Percentiles rank a stretch among this genome's conserved stretches.
phyloP scores from a whole-genome alignment of 2,113 vertebrate species.

The Machaerirhynchus nigripectus region DNA sequence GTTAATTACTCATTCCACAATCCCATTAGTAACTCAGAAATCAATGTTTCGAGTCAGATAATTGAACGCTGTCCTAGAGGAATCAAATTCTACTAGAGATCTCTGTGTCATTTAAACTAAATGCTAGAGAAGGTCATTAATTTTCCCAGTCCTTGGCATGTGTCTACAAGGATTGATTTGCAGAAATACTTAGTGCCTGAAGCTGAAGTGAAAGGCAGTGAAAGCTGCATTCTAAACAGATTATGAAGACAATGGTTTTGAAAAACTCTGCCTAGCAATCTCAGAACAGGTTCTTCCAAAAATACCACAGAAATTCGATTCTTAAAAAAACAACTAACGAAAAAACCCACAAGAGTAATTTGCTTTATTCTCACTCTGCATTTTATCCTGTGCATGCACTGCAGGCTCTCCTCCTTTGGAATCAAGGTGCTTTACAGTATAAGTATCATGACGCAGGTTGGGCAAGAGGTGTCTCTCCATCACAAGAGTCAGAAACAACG shows the following conservation, averaged over 20 bases:
- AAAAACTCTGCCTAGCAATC: background rate
- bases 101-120: background rate
- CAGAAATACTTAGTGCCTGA: slow-evolving; percentile 20
- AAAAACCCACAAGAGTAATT: background rate
- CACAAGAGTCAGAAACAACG: background rate
- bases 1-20: background rate
- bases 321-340: background rate
- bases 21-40: background rate
- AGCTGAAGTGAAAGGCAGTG: background rate
- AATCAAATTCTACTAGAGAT: background rate
- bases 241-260: background rate
- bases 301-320: background rate
- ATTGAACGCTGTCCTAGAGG: background rate
- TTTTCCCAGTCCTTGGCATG: background rate
- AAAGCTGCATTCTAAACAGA: background rate
- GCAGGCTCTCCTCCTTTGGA: background rate
- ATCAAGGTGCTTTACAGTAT: background rate
- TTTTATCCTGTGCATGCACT: background rate
- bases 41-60: background rate
- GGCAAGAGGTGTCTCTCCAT: background rate
- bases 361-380: background rate
- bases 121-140: background rate
- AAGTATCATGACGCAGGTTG: background rate
- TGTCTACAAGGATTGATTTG: slow-evolving; percentile 3
- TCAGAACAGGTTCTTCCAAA: slow-evolving; percentile 34